A percentile compares a stretch with the other conserved stretches of the same genome.
Conservation (phyloP, 1,140 invertebrate species). For the Oedothorax gibbosus region DNA sequence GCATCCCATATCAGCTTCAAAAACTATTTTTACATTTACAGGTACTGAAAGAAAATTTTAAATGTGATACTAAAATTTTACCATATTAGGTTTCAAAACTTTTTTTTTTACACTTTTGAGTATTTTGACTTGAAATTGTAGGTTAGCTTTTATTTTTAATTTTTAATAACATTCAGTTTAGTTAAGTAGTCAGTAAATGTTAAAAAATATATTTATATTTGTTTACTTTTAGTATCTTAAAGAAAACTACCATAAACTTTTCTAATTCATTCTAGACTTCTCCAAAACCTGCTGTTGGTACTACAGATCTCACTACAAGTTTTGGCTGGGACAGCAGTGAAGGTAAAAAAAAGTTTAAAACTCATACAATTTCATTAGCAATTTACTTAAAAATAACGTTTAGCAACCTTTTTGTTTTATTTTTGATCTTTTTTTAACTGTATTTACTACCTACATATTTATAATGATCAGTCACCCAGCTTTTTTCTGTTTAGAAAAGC, state of each 20-base stretch:
- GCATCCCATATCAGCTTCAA: conserved; percentile 89
- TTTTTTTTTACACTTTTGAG: background rate
- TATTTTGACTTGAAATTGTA: background rate
- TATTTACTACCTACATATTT: background rate
- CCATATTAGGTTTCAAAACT: background rate
- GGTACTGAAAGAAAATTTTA: conserved; percentile 71
- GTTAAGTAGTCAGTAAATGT: no score
- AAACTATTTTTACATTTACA: conserved; percentile 89
- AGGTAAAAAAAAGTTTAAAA: conserved; percentile 52
- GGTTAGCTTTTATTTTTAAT: background rate
- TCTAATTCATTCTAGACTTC: conserved; percentile 42
- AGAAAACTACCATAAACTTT: background rate
- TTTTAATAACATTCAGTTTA: background rate
- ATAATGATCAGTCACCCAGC: background rate
- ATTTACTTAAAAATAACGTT: background rate
- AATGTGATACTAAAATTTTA: conserved; percentile 27
- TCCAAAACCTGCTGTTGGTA: conserved; percentile 77
- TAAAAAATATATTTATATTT: background rate
- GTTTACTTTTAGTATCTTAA: background rate
- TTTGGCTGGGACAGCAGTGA: conserved; percentile 93
- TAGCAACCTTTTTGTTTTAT: background rate
- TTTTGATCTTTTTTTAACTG: background rate
- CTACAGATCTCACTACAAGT: conserved; percentile 87
- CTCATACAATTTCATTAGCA: background rate
- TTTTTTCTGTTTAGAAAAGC: background rate